These are phyloP conservation scores for Aspidapion aeneum DNA, from an alignment of 2,888 invertebrate genomes.

Conservation along the genomic window DNA sequence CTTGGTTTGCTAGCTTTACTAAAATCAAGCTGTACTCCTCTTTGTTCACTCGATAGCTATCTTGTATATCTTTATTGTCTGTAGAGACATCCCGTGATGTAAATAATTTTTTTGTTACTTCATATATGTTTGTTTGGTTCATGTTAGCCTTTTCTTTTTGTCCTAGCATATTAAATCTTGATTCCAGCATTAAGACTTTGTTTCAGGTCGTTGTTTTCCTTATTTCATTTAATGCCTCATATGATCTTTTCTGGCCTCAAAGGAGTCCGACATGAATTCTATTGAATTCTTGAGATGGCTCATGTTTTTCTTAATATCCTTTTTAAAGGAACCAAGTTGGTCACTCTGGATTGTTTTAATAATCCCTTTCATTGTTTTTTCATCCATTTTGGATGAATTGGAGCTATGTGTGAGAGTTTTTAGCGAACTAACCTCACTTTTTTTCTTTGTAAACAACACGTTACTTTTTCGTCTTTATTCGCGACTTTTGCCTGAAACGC, in stretches of 20 bases:
- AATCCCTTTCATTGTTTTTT: slow-evolving; percentile 9
- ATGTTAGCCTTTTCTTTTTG: slow-evolving; percentile 11
- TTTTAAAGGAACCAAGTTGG: slow-evolving; percentile 4
- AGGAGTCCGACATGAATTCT: slow-evolving; percentile 15
- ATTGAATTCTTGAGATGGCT: slow-evolving; percentile 12
- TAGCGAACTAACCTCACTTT: slow-evolving; percentile 12
- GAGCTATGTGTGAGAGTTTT: neutral
- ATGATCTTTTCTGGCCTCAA: slow-evolving; percentile 14
- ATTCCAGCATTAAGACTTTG: slow-evolving; percentile 10
- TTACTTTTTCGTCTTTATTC: slow-evolving; percentile 6
- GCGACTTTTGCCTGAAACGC: slow-evolving; percentile 9
- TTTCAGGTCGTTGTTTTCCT: slow-evolving; percentile 12
- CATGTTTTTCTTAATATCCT: slow-evolving; percentile 5
- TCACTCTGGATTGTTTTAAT: slow-evolving; percentile 2
- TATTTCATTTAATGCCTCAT: slow-evolving; percentile 5
- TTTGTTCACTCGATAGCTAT: neutral
- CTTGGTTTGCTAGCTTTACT: slow-evolving; percentile 7
- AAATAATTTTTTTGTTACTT: slow-evolving; percentile 6
- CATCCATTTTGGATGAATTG: slow-evolving; percentile 8
- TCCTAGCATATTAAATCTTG: slow-evolving; percentile 12
- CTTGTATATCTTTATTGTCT: neutral
- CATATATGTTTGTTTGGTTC: neutral
- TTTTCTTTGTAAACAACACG: slow-evolving; percentile 3
- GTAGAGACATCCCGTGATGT: neutral
- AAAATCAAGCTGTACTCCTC: slow-evolving; percentile 5